These are phyloP conservation scores for Bergia puertoricense DNA, from an alignment of 92 coral and sea anemone species.

Conservation along the genomic window DNA sequence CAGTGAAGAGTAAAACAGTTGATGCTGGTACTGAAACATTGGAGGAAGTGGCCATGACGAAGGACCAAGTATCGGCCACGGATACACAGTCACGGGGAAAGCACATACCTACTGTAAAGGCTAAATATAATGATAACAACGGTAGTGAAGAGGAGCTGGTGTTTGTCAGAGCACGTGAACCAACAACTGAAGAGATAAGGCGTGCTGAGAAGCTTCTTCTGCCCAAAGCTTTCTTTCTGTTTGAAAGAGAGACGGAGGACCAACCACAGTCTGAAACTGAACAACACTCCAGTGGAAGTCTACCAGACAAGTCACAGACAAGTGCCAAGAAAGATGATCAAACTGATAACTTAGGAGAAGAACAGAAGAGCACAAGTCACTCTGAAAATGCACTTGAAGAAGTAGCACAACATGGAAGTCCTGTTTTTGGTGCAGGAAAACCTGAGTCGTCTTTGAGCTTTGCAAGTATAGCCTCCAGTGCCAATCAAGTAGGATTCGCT, in stretches of 20 bases:
- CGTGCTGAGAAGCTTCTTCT: constrained; percentile 67
- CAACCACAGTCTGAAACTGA: background rate
- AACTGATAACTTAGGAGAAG: background rate
- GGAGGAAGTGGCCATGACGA: background rate
- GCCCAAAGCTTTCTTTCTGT: constrained; percentile 56
- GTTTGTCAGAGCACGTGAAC: constrained; percentile 47
- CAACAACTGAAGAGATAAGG: constrained; percentile 53
- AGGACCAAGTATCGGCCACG: background rate
- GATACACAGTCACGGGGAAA: constrained; percentile 14
- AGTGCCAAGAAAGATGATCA: background rate
- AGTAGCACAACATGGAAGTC: background rate
- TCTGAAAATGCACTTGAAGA: background rate
- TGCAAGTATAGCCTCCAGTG: constrained; percentile 46
- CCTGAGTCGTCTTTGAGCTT: constrained; percentile 52
- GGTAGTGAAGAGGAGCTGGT: constrained; percentile 10
- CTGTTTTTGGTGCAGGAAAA: constrained; percentile 60
- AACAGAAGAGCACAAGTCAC: background rate
- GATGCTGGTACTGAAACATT: constrained; percentile 21
- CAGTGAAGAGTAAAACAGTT: background rate
- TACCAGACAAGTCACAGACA: background rate
- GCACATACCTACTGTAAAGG: background rate
- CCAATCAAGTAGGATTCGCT: constrained; percentile 30
- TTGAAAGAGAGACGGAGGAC: constrained; percentile 43
- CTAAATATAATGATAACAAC: background rate
- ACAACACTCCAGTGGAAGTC: background rate